Base-by-base conservation (phyloP, 2,797 vertebrate genomes). In the Tenualosa thibaudeaui region DNA sequence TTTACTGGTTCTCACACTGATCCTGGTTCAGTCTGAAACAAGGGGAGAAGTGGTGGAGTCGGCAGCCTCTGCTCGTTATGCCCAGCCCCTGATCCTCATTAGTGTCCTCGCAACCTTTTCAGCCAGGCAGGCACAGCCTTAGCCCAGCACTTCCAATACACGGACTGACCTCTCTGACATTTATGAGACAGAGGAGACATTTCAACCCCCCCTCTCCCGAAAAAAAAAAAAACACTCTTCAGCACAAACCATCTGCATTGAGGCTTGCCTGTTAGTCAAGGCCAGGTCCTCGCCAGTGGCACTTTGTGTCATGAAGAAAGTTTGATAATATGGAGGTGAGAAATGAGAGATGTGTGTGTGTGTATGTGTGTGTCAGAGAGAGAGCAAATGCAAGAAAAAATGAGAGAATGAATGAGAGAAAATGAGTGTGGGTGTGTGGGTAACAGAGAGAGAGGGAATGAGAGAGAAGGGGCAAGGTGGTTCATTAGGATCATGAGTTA, bases 61-160 rank as follows among this genome's bases (percentile, higher is more conserved):
- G 31, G 12, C 4, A 13, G 26, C 26, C 12, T 17, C 37, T 7
- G 83, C 91, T 92, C 92, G 92, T 94, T 93, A 93, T 93, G 93
- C 91, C 91, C 91, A 91, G 91, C 89, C 89, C 87, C 92, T 91
- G 90, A 86, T 89, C 90, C 91, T 94, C 91, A 94, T 94, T 95
- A 94, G 90, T 91, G 88, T 90, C 89, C 89, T 85, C 37, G 40
- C 94, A 92, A 94, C 93, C 94, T 94, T 95, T 86, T 86, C 89
- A 90, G 65, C 65, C 26, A 5, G 88, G 78, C 50, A 83, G 37
- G 3, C 31, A 5, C 68, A 12, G 62, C 54, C 54, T 68, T 40
- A 17, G 68, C 31, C 68, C 68, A 75, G 85, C 40, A 54, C 89
- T 93, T 93, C 90, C 91, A 94, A 93, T 92, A 90, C 92, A 92